Evolutionary conservation across 92 coral and sea anemone genomes (phyloP).

Genomic region (Galaxea fascicularis): DNA sequence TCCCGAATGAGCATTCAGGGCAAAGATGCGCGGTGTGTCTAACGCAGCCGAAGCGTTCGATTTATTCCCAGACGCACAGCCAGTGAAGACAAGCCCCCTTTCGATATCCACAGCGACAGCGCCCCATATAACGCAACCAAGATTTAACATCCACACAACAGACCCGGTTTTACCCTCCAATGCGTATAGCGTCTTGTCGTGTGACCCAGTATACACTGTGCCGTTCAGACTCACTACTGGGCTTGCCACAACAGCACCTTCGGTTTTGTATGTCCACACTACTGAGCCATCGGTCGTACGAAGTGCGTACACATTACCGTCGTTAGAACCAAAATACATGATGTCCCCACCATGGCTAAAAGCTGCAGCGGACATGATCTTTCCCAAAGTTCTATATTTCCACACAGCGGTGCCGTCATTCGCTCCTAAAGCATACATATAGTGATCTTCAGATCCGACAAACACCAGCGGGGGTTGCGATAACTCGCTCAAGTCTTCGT

Average conservation of each 20-base stretch:
- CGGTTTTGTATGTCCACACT: slow-evolving; percentile 67
- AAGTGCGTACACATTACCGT: slow-evolving; percentile 75
- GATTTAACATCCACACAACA: slow-evolving; percentile 68
- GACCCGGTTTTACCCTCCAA: slow-evolving; percentile 69
- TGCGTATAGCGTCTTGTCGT: slow-evolving; percentile 61
- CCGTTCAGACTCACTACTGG: slow-evolving; percentile 68
- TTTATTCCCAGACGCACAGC: slow-evolving; percentile 70
- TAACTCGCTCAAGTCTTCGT: slow-evolving; percentile 23
- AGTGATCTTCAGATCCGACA: slow-evolving; percentile 86
- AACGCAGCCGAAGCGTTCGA: slow-evolving; percentile 21
- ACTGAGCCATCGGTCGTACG: slow-evolving; percentile 65
- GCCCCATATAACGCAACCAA: slow-evolving; percentile 76
- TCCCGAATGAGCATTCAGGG: slow-evolving; percentile 66
- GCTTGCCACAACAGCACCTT: slow-evolving; percentile 78
- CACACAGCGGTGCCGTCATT: slow-evolving; percentile 70
- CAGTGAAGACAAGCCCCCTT: slow-evolving; percentile 68
- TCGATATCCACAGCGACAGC: slow-evolving; percentile 74
- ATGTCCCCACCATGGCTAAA: slow-evolving; percentile 75
- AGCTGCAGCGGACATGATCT: slow-evolving; percentile 75
- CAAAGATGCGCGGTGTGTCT: slow-evolving; percentile 59
- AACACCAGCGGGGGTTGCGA: slow-evolving; percentile 52
- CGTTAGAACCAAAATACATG: slow-evolving; percentile 76
- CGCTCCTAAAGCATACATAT: slow-evolving; percentile 74
- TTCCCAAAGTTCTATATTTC: slow-evolving; percentile 78
- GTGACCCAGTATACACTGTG: slow-evolving; percentile 76